phyloP scores from a whole-genome alignment of 2,888 invertebrate genomes.

The Coecobrya sp. region DNA sequence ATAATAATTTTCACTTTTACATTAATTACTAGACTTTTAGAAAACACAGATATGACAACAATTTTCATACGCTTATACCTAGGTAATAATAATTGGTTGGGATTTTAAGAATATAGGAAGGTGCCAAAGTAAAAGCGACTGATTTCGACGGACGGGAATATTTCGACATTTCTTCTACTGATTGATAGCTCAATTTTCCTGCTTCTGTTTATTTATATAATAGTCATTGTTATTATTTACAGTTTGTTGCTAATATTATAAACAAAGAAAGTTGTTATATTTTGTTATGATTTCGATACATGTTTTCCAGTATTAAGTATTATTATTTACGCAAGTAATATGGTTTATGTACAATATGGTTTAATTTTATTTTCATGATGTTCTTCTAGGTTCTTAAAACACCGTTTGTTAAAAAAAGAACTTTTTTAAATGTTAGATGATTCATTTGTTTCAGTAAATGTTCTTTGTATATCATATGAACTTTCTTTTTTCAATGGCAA shows the following conservation, averaged over 20 bases:
- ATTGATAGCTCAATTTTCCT: background rate
- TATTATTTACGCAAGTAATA: too few species aligned
- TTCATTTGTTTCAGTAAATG: too few species aligned
- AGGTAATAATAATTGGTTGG: background rate
- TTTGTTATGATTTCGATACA: background rate
- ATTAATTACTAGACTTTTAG: slow-evolving; percentile 15
- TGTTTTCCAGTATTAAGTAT: background rate
- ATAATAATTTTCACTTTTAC: slow-evolving; percentile 8
- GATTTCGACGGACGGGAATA: background rate
- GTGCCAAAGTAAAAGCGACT: background rate
- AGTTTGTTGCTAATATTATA: background rate
- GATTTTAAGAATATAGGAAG: background rate
- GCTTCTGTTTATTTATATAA: background rate
- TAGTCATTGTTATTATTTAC: background rate
- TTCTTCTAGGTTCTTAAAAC: too few species aligned
- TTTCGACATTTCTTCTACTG: background rate
- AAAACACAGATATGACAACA: slow-evolving; percentile 17
- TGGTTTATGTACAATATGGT: background rate
- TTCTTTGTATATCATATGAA: too few species aligned
- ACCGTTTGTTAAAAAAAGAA: too few species aligned
- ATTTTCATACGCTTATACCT: background rate
- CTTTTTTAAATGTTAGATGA: too few species aligned
- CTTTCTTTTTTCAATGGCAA: too few species aligned
- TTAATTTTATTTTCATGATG: too few species aligned
- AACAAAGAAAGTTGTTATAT: background rate